phyloP scores from a whole-genome alignment of 2,888 invertebrate genomes.

The Thymelicus acteon region DNA sequence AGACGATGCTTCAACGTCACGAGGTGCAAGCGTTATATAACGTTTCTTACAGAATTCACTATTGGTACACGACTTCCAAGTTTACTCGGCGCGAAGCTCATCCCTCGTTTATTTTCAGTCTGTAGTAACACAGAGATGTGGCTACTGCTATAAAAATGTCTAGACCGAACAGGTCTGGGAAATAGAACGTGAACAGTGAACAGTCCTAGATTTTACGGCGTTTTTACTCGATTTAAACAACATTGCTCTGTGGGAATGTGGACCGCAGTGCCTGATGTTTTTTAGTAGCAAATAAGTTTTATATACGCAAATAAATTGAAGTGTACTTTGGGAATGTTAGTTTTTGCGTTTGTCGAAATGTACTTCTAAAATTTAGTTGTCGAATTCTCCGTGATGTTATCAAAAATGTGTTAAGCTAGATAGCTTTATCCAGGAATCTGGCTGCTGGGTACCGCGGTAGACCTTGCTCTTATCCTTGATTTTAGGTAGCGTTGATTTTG shows the following conservation, averaged over 20 bases:
- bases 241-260: neutral
- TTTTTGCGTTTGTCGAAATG: too few relatives aligned
- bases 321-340: neutral
- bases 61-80: constrained; percentile 36
- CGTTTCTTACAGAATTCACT: constrained; percentile 61
- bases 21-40: constrained; percentile 53
- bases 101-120: constrained; percentile 21
- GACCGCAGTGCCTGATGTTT: constrained; percentile 11
- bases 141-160: constrained; percentile 38
- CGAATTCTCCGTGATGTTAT: too few relatives aligned
- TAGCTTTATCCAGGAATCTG: too few relatives aligned
- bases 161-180: constrained; percentile 33
- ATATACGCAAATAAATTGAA: neutral
- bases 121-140: constrained; percentile 30
- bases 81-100: constrained; percentile 13
- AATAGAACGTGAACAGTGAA: constrained; percentile 28
- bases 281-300: neutral
- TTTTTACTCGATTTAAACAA: constrained; percentile 25
- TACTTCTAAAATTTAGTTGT: too few relatives aligned
- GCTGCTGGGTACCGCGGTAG: too few relatives aligned
- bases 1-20: constrained; percentile 74
- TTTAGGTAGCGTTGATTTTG: too few relatives aligned
- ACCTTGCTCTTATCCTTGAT: too few relatives aligned
- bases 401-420: too few relatives aligned
- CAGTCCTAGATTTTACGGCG: constrained; percentile 26